Evolutionary conservation across 1,140 invertebrate species (phyloP), one percentile per base, ranked within the genome.

Genomic region (Drosophila tristis): DNA sequence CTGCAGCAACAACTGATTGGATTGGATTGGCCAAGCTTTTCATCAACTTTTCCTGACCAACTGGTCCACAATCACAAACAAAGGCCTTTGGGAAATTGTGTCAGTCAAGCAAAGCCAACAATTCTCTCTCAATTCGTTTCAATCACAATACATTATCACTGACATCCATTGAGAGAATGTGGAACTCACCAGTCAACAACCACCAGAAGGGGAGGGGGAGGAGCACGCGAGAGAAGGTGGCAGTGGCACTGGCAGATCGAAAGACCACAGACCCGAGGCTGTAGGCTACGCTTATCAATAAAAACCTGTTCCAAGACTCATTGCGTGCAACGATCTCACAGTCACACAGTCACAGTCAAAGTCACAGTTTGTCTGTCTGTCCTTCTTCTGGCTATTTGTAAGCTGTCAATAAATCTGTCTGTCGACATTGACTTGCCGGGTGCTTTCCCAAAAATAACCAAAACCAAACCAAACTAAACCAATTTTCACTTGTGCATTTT

Each of bases 61-160:
- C 53, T 78, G 75, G 49, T 66, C 75, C 42, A 55, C 71, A 57
- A 66, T 78, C 48, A 43, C 35, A 47, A 65, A 86, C 82, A 86
- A 87, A 87, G 75, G 70, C 66, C 82, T 86, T 82, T 75, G 73
- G 67, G 80, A 82, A 86, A 87, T 78, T 71, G 78, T 86, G 82
- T 61, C 82, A 86, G 62, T 63, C 51, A 59, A 55, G 61, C 62
- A 29, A 55, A 44, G 42, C 35, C 48, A 50, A 75, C 72, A 58
- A 57, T 70, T 68, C 65, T 71, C 72, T 74, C 60, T 66, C 63
- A 65, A 81, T 81, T 85, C 64, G 66, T 67, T 78, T 75, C 81
- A 86, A 81, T 87, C 78, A 71, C 68, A 66, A 72, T 67, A 73
- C 65, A 82, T 75, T 78, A 85, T 80, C 73, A 77, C 56, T 86